Evolutionary conservation across 2,797 vertebrate genomes (phyloP), one percentile per base, ranked within the genome.

Genomic region (Melanotaenia parkinsoni): DNA sequence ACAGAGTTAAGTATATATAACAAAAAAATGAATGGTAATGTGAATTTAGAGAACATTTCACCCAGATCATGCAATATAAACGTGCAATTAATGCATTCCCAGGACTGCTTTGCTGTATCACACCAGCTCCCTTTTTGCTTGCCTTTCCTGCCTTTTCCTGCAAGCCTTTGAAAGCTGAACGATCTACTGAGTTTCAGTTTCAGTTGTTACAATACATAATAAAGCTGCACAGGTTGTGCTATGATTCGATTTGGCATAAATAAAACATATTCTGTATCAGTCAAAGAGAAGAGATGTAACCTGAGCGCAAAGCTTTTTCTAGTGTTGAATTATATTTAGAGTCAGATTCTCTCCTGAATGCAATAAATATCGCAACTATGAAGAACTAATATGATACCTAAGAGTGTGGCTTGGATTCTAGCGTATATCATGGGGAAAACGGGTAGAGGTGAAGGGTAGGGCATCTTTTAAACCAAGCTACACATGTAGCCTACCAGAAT

Each of bases 401-500:
- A 35, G 12, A 58, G 12, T 10, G 26, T 16, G 64, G 26, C 51
- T 58, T 76, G 8, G 58, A 50, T 70, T 76, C 63, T 5, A 26
- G 8, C 6, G 50, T 54, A 6, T 70, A 32, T 51, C 18, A 8
- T 2, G 35, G 32, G 32, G 54, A 54, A 67, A 65, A 10, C 13
- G 33, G 59, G 24, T 33, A 66, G 32, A 54, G 40, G 51, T 58
- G 13, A 72, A 72, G 38, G 35, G 2, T 12, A 53, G 50, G 65
- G 33, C 28, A 66, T 67, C 0, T 65, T 77, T 71, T 20, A 40
- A 5, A 0, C n/a, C 14, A 63, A 58, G 58, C 51, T 75, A 50
- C 35, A 61, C 40, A 24, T 63, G 20, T 71, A 79, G 89, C 92
- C 75, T 96, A 99, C 98, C 96, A 99, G 95, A 81, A 99, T 96